Evolutionary conservation across 2,797 vertebrate genomes (phyloP), one percentile per base, ranked within the genome.

Genomic region (Rhinoraja longicauda): DNA sequence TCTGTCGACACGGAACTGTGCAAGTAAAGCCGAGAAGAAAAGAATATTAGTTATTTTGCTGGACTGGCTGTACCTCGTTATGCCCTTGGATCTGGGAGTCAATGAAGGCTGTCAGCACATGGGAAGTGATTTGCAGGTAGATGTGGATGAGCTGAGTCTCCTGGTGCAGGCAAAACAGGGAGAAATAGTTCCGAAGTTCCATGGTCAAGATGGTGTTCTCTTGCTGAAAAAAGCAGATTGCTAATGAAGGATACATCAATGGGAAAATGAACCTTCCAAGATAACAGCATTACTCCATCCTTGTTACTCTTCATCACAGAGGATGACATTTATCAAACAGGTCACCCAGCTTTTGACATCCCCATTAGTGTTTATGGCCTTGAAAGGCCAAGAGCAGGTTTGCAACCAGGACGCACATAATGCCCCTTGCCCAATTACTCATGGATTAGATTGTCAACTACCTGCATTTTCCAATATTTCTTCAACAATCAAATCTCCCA

Each of bases 21-120:
- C 1, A 1, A 86, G 13, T 6, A 59, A 26, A n/a, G 24, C 21
- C 0, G 10, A 84, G 12, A 0, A 13, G 70, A 19, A 9, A 90
- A 15, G 67, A 91, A 92, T 53, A 29, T 62, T 21, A 62, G 39
- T 3, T 19, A 32, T 15, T 2, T n/a, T 32, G 62, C 17, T 36
- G 84, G 62, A 1, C n/a, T 19, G 64, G 62, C 70, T 96, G 96
- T 94, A 98, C 99, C 98, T 99, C 99, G 95, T 96, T 96, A 96
- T 99, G 98, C 93, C 98, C 98, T 95, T 98, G 98, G 95, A 99
- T 98, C 96, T 99, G 99, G 2, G 99, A 99, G 96, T 97, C 98
- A 93, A 99, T 97, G 59, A 99, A 99, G 93, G 98, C 97, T 73
- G 98, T 98, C 73, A 99, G 94, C 94, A 99, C 98, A 94, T 98